Evolutionary conservation across 1,140 invertebrate species (phyloP).

Genomic region (Temnothorax longispinosus): DNA sequence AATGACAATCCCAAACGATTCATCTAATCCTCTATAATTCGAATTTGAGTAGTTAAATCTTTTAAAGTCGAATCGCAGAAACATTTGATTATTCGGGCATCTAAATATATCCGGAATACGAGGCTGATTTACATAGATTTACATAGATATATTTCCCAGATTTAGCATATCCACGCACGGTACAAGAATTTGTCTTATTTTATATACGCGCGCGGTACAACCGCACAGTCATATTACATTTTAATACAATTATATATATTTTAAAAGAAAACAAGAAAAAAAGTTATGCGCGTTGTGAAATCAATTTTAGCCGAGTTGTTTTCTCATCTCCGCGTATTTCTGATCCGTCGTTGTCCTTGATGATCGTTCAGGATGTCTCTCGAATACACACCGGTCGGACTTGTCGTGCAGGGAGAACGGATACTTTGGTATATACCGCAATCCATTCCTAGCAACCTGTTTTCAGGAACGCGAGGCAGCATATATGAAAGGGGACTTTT

Average conservation of each 20-base stretch:
- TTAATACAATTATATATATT: neutral
- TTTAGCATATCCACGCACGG: neutral
- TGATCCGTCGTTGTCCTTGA: slow-evolving; percentile 1
- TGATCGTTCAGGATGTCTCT: neutral
- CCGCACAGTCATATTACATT: neutral
- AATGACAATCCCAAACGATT: neutral
- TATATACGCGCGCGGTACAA: neutral
- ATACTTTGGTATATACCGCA: neutral
- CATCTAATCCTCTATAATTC: neutral
- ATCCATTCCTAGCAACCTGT: slow-evolving; percentile 17
- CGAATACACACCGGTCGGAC: neutral
- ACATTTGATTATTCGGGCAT: slow-evolving; percentile 15
- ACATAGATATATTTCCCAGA: slow-evolving; percentile 45
- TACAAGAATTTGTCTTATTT: neutral
- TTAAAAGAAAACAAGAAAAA: neutral
- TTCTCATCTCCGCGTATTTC: slow-evolving; percentile 6
- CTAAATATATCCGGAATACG: slow-evolving; percentile 19
- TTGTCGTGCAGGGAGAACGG: neutral
- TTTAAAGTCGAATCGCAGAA: slow-evolving; percentile 3
- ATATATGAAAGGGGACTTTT: slow-evolving; percentile 14
- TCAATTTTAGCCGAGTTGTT: neutral
- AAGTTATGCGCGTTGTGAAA: neutral
- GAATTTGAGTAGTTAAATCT: slow-evolving; percentile 8
- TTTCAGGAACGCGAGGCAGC: neutral
- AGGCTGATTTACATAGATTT: slow-evolving; percentile 37